Percentiles rank a stretch among this genome's conserved stretches.
Evolutionary conservation across 2,797 vertebrate species (phyloP).

Genomic region (Simalia tracyae): DNA sequence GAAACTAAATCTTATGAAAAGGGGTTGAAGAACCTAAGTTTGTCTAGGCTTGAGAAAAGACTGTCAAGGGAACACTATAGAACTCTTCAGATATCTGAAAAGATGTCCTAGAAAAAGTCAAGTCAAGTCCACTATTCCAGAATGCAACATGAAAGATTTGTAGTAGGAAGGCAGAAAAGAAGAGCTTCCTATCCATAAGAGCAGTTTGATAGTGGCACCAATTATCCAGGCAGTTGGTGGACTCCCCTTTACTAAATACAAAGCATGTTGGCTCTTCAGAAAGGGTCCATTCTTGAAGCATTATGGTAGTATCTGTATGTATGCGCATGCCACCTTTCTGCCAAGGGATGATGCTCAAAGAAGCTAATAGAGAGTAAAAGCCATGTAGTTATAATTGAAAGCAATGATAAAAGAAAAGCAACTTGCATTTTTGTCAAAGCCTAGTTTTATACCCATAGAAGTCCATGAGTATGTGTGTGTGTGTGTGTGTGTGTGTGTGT

Average conservation of each 20-base stretch:
- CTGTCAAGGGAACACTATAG: neutral
- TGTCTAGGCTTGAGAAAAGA: neutral
- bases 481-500: neutral
- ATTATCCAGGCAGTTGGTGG: neutral
- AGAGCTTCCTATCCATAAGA: neutral
- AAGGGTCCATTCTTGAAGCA: neutral
- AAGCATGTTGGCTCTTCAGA: neutral
- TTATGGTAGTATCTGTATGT: neutral
- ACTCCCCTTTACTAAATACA: neutral
- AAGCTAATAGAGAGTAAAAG: neutral
- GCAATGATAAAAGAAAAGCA: neutral
- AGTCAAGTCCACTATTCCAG: neutral
- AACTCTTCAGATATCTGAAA: neutral
- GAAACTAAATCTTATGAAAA: neutral
- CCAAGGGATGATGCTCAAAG: neutral
- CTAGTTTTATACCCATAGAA: neutral
- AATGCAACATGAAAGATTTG: neutral
- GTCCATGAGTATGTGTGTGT: too few species aligned
- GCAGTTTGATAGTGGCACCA: neutral
- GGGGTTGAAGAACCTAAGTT: neutral
- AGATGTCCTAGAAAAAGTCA: neutral
- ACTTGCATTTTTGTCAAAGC: neutral
- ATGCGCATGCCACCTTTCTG: neutral
- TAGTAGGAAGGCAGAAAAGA: neutral
- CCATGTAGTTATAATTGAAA: neutral